Base-by-base conservation (phyloP, 2,888 invertebrate genomes). In the Malthinus seriepunctatus region DNA sequence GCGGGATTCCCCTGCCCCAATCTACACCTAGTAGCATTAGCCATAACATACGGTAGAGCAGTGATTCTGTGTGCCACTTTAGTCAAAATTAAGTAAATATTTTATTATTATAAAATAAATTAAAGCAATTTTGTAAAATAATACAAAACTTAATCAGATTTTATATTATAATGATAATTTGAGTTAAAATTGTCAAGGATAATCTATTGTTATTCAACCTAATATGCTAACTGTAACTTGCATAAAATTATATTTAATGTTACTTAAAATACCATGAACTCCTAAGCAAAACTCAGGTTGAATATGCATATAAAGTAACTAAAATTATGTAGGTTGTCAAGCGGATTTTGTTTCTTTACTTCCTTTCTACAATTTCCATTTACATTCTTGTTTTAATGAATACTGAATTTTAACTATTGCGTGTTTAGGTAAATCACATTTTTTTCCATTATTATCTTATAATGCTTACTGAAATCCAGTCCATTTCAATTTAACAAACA, bases 241-340 rank as follows among this genome's bases (percentile, higher is more conserved):
- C 46, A 46, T 52, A 52, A 52, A 45, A 52, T 52, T 52, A 44
- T 44, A 52, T 52, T 52, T 52, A n/a, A 45, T 52, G 14, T 52
- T 37, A 52, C 52, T 52, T 52, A 52, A 50, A 44, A 34, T 52
- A 52, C 52, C 52, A 32, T 52, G 52, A 52, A 52, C 46, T 31
- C 23, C 52, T 45, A 46, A 52, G 45, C 52, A 52, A 46, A 52
- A 52, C 54, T 47, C 47, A 47, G 38, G 54, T 47, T 42, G 46
- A 33, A 54, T 39, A 54, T 54, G 54, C 54, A 54, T 54, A 54
- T 47, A 54, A 34, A 12, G 37, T 45, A 38, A 47, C 47, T 54
- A 37, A 54, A 54, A 54, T 54, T 54, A 54, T 54, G 54, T 54
- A 54, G 47, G 47, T 47, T 54, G 54, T 54, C 54, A 54, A 54